Conservation (phyloP, 2,888 invertebrate species). For the Opisthograptis luteolata region DNA sequence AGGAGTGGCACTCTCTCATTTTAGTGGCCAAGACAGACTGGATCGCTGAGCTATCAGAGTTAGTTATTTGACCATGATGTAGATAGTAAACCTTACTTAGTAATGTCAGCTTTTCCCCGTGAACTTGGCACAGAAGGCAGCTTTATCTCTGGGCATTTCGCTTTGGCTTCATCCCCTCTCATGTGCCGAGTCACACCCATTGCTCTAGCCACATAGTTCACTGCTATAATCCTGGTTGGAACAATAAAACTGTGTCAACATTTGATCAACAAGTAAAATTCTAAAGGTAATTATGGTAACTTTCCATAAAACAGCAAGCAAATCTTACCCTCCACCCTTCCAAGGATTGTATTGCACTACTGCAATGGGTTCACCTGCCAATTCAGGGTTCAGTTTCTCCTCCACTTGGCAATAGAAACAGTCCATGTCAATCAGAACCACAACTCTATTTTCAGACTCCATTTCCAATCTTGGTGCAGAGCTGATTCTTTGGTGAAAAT, state of each 20-base stretch:
- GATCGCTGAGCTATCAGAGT: no score
- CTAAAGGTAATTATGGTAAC: no score
- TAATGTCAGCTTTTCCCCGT: constrained; percentile 96
- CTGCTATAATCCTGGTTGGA: constrained; percentile 93
- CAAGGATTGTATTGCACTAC: constrained; percentile 98
- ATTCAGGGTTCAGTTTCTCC: constrained; percentile 92
- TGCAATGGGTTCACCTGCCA: constrained; percentile 95
- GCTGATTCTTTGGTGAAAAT: no score
- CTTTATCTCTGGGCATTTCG: constrained; percentile 93
- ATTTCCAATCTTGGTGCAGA: constrained; percentile 58
- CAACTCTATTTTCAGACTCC: constrained; percentile 86
- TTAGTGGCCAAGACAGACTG: no score
- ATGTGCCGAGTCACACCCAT: constrained; percentile 95
- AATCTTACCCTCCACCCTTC: constrained; percentile 94
- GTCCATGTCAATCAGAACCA: constrained; percentile 98
- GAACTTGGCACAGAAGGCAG: constrained; percentile 93
- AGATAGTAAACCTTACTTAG: constrained; percentile 85
- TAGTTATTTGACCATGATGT: no score
- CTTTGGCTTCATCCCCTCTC: constrained; percentile 95
- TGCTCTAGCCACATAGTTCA: constrained; percentile 97
- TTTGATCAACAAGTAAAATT: no score
- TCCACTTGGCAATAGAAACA: constrained; percentile 99
- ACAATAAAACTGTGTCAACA: no score
- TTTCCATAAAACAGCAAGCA: neutral
- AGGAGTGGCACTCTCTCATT: no score